Evolutionary conservation across 2,113 vertebrate species (phyloP), one percentile per base, ranked within the genome.

Genomic region (Toxotes chatareus): DNA sequence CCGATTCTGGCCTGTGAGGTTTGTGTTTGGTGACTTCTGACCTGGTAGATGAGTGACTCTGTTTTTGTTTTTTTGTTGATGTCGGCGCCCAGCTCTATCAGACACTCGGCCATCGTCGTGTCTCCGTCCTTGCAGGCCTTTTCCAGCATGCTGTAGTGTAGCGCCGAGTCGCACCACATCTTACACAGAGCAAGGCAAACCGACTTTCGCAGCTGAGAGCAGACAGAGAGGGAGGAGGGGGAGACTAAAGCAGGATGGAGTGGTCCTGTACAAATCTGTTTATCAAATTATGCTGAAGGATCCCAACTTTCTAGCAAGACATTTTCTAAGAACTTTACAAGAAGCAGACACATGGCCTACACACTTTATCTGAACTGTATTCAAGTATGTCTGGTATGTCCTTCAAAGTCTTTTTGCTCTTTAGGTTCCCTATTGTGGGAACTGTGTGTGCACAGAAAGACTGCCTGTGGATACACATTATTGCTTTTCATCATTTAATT

Each of bases 21-120:
- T 27, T 27, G 27, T 27, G 27, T 14, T 16, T 17, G 14, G 42
- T 56, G 65, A 74, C 62, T 19, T 66, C 90, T 88, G 91, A 98
- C 98, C 96, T 98, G 96, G 90, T 96, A 97, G 81, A 99, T 97
- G 71, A 99, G 95, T 67, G 97, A 96, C 4, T 96, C 94, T 0
- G 88, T 88, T 51, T 97, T 97, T 53, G 95, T 95, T 83, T 96
- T 96, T 89, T 89, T 95, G 91, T 97, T 98, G 90, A 96, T 73
- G 42, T 99, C 97, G 1, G 97, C 97, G 44, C 97, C 97, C 83
- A 99, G 84, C 0, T 96, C 92, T 46, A 99, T 96, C 51, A 99
- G 93, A 84, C 97, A 99, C 86, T 98, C 97, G 3, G 94, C 96
- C 96, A 98, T 95, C 53, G 89, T 49, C 4, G 92, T 93, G 10